Percentiles rank a stretch among this genome's conserved stretches.
Evolutionary conservation across 1,140 invertebrate species (phyloP).

Genomic region (Drosophila lowei): DNA sequence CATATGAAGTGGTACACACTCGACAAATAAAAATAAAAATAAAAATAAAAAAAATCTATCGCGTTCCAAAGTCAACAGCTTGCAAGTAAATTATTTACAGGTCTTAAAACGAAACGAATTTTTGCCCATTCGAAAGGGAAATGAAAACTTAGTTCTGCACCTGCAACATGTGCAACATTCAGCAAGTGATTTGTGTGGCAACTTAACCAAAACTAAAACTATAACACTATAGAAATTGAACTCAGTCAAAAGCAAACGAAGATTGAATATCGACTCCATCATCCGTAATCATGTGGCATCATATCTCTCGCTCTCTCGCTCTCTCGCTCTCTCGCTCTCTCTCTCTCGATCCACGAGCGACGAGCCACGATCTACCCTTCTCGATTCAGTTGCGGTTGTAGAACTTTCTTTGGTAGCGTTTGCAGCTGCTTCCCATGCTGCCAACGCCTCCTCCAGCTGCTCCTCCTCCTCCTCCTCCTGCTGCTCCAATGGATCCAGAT

Average conservation of each 20-base stretch:
- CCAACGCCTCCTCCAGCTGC: conserved; percentile 55
- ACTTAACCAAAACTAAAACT: conserved; percentile 24
- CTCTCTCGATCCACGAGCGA: not conserved
- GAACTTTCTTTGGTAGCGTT: conserved; percentile 82
- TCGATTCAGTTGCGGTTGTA: conserved; percentile 71
- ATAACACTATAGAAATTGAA: conserved; percentile 70
- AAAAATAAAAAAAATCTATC: conserved; percentile 22
- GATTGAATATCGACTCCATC: conserved; percentile 41
- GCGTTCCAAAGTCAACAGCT: conserved; percentile 50
- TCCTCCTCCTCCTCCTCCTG: conserved; percentile 31
- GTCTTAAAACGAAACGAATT: conserved; percentile 20
- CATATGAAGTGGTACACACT: no score
- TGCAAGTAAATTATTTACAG: conserved; percentile 64
- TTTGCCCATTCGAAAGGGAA: conserved; percentile 7
- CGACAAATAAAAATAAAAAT: conserved; percentile 26
- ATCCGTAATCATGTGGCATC: no score
- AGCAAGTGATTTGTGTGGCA: conserved; percentile 39
- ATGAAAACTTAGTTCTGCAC: no score
- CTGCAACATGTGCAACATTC: conserved; percentile 21
- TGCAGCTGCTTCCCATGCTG: conserved; percentile 74
- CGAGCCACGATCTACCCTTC: not conserved
- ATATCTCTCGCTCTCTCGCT: not conserved
- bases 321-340: not conserved
- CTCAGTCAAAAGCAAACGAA: conserved; percentile 75
- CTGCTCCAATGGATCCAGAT: conserved; percentile 9